Percentiles rank a stretch among this genome's conserved stretches.
Conservation (phyloP, 1,140 invertebrate species). For the Pachyrhynchus sulphureomaculatus region DNA sequence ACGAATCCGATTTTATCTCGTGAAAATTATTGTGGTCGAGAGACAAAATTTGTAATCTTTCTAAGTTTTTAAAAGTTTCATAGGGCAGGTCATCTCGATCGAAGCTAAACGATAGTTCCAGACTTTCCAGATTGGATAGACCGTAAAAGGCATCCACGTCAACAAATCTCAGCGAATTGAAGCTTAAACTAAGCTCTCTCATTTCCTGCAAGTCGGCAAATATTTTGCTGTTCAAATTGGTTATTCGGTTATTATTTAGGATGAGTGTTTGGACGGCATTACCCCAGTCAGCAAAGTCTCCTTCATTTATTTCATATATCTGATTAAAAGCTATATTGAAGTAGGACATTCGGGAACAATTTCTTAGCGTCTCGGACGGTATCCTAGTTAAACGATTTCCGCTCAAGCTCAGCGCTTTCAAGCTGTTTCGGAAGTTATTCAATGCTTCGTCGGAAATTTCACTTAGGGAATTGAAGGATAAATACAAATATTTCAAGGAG, state of each 20-base stretch:
- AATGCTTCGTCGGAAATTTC: slow-evolving; percentile 61
- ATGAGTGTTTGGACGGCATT: slow-evolving; percentile 78
- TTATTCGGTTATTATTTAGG: slow-evolving; percentile 81
- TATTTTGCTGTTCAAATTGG: slow-evolving; percentile 68
- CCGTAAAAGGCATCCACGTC: slow-evolving; percentile 76
- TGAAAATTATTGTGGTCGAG: slow-evolving; percentile 87
- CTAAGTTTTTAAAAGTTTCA: slow-evolving; percentile 68
- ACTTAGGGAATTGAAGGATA: slow-evolving; percentile 76
- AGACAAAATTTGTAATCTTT: slow-evolving; percentile 78
- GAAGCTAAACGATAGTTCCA: slow-evolving; percentile 83
- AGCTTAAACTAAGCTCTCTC: slow-evolving; percentile 84
- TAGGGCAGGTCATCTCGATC: slow-evolving; percentile 76
- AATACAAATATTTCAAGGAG: slow-evolving; percentile 75
- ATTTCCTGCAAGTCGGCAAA: slow-evolving; percentile 71
- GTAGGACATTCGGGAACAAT: slow-evolving; percentile 72
- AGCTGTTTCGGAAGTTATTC: slow-evolving; percentile 57
- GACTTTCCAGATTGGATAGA: slow-evolving; percentile 71
- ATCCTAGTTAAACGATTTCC: slow-evolving; percentile 76
- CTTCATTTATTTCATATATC: slow-evolving; percentile 71
- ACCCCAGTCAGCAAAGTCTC: slow-evolving; percentile 79
- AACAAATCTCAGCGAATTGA: slow-evolving; percentile 79
- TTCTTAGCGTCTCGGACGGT: slow-evolving; percentile 66
- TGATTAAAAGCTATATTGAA: slow-evolving; percentile 86
- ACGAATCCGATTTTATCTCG: slow-evolving; percentile 60
- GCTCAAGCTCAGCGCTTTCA: slow-evolving; percentile 77